Percentiles rank a stretch among this genome's conserved stretches.
These are phyloP conservation scores for Poeciliopsis turneri DNA, from an alignment of 2,797 vertebrate genomes.

Conservation along the genomic window DNA sequence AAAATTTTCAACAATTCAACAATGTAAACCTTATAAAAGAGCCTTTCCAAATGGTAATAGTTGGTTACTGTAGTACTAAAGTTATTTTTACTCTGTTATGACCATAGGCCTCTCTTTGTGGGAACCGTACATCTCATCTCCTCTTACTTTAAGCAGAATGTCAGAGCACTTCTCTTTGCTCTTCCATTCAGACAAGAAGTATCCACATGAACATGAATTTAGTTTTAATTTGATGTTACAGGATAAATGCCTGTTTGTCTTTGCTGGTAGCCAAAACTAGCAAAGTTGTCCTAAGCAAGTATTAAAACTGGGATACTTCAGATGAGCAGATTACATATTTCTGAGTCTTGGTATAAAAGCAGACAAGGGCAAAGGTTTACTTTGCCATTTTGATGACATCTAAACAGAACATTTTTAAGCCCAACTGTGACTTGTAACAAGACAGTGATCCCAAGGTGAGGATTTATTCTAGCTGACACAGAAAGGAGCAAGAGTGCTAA, in stretches of 20 bases:
- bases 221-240: conserved; percentile 37
- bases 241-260: conserved; percentile 31
- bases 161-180: background rate
- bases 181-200: background rate
- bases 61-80: background rate
- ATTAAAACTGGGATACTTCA: background rate
- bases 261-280: background rate
- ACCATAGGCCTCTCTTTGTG: background rate
- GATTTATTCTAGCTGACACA: background rate
- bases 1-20: background rate
- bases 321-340: background rate
- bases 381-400: too few species aligned
- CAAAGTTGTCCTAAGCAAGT: background rate
- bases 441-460: conserved; percentile 13
- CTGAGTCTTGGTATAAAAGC: background rate
- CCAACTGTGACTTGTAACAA: conserved; percentile 13
- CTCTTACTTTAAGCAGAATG: background rate
- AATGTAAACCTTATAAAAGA: background rate
- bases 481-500: background rate
- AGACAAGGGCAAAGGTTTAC: too few species aligned
- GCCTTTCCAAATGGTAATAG: background rate
- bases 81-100: background rate
- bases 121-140: background rate
- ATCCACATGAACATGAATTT: background rate
- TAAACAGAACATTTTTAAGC: too few species aligned